Base-by-base conservation (phyloP, 2,797 vertebrate genomes). In the Tinamus major region DNA sequence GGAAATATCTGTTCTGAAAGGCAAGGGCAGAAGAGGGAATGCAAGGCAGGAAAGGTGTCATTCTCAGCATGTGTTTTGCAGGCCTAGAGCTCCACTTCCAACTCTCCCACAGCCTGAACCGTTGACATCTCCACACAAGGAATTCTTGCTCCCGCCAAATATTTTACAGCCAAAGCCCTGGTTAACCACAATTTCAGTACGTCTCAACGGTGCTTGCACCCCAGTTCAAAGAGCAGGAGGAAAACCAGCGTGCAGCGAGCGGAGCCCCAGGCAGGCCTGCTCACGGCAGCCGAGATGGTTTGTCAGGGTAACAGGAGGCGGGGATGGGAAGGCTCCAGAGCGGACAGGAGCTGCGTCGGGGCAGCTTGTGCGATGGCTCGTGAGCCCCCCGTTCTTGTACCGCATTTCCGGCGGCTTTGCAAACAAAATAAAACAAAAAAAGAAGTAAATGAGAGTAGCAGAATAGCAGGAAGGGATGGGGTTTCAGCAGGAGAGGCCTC, bases 381-480 rank as follows among this genome's bases (percentile, higher is more conserved):
- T 78, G 78, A 68, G 49, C 56, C 70, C 53, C 68, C 9, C 33
- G 21, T 63, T 56, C 35, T 78, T 37, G 37, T 41, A 27, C 33
- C 4, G 27, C 79, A 46, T 63, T 63, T 2, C 68, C 68, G 81
- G 72, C 12, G 59, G 70, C 68, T 67, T 93, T 94, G 95, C 96
- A 94, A 86, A n/a, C 10, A 56, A n/a, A 56, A 92, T 65, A 64
- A 96, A 93, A n/a, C 18, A n/a, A 31, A 92, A 64, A 31, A 55
- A 18, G 31, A 11, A 18, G 31, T n/a, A 97, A 97, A 98, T 96
- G 97, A 97, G 97, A 97, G 98, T 97, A 97, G 97, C 97, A 96
- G 97, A 96, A 93, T 80, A 79, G 69, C 80, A 81, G 42, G 35
- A 79, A 78, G 27, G 63, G 85, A 75, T 97, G 92, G 55, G 69